A percentile compares a stretch with the other conserved stretches of the same genome.
Evolutionary conservation across 2,113 vertebrate genomes (phyloP).

Genomic region (Ciconia boyciana): DNA sequence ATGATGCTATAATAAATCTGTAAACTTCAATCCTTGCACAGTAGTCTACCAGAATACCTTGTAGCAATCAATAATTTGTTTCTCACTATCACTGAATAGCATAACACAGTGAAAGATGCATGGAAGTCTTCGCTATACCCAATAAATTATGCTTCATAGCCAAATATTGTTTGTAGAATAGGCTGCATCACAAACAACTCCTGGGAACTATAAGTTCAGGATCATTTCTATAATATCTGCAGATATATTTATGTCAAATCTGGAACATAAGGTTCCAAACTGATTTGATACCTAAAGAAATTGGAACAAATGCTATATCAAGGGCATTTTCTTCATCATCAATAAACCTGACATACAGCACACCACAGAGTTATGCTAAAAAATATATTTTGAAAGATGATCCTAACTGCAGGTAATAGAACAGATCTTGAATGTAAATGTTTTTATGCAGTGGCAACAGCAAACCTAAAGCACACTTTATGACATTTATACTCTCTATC

Average conservation of each 20-base stretch:
- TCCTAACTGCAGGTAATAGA: slow-evolving; percentile 2
- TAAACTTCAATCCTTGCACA: background rate
- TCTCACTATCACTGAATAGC: background rate
- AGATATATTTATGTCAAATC: slow-evolving; percentile 8
- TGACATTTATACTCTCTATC: background rate
- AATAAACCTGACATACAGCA: background rate
- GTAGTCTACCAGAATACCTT: background rate
- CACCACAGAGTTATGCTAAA: background rate
- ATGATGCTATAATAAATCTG: background rate
- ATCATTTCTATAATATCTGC: background rate
- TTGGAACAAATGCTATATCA: background rate
- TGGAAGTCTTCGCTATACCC: background rate
- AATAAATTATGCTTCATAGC: background rate
- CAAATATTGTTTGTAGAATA: background rate
- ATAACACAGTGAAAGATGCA: slow-evolving; percentile 1
- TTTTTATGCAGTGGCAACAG: background rate
- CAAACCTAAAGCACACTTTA: background rate
- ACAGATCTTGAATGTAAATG: background rate
- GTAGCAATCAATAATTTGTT: slow-evolving; percentile 9
- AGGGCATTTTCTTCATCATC: background rate
- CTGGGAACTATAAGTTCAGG: background rate
- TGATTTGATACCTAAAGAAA: background rate
- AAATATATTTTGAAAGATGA: background rate
- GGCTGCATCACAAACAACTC: background rate
- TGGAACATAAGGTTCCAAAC: background rate